phyloP scores from a whole-genome alignment of 92 coral and sea anemone genomes.

The Montipora capitata region DNA sequence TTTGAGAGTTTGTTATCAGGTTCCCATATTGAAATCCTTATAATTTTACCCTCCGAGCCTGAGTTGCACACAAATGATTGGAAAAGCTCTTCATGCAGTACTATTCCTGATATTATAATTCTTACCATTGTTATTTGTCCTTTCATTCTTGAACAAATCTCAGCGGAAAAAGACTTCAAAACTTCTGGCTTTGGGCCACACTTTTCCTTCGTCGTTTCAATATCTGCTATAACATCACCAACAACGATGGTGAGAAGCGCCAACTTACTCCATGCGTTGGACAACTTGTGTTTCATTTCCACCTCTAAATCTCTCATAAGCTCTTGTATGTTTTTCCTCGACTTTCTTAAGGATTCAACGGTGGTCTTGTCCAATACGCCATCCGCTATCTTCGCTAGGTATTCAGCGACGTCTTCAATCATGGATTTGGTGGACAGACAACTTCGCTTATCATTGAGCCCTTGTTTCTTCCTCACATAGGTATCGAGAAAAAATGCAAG shows the following conservation, averaged over 20 bases:
- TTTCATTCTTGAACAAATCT: neutral
- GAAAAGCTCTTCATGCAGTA: no score
- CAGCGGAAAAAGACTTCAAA: neutral
- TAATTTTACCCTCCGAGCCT: no score
- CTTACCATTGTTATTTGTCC: constrained; percentile 2
- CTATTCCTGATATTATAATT: no score
- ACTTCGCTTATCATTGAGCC: neutral
- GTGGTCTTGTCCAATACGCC: neutral
- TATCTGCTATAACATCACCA: constrained; percentile 13
- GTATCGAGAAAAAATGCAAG: neutral
- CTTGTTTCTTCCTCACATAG: neutral
- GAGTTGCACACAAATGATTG: no score
- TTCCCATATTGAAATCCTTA: no score
- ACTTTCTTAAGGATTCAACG: neutral
- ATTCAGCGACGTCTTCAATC: neutral
- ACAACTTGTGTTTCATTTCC: neutral
- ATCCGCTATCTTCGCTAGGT: neutral
- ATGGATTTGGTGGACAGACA: neutral
- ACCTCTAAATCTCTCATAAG: constrained; percentile 3
- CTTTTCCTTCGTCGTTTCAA: neutral
- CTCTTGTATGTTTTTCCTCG: neutral
- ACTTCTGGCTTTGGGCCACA: neutral
- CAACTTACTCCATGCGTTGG: constrained; percentile 1
- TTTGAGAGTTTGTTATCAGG: no score
- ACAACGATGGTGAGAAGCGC: constrained; percentile 6